phyloP scores from a whole-genome alignment of 2,113 vertebrate species.

The Oreochromis aureus region DNA sequence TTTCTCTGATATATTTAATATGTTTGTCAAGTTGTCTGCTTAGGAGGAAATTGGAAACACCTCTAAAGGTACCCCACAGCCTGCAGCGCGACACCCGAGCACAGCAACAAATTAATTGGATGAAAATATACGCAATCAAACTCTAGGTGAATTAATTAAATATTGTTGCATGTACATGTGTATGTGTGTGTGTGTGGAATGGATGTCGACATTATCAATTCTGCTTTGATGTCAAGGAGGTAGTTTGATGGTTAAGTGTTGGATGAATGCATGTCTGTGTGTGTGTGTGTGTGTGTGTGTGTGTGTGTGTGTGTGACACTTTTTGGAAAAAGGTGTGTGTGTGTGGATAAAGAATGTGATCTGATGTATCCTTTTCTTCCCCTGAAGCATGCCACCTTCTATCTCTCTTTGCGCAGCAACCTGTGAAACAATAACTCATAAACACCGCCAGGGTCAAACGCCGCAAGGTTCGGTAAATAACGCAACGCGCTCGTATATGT shows the following conservation, averaged over 20 bases:
- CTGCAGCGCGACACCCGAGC: slow-evolving; percentile 7
- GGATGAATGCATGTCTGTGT: not conserved
- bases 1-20: slow-evolving; percentile 34
- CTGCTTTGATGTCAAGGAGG: slow-evolving; percentile 48
- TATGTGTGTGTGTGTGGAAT: not conserved
- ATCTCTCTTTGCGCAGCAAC: slow-evolving; percentile 48
- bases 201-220: slow-evolving; percentile 15
- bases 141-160: slow-evolving; percentile 6
- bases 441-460: slow-evolving; percentile 23
- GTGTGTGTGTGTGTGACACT: not conserved
- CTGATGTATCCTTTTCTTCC: not conserved
- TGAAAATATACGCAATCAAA: slow-evolving; percentile 8
- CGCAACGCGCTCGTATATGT: not conserved
- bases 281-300: not conserved
- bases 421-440: slow-evolving; percentile 54
- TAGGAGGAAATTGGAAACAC: slow-evolving; percentile 24
- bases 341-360: not conserved
- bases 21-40: slow-evolving; percentile 29
- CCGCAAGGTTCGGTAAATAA: slow-evolving; percentile 28
- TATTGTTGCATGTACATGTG: not conserved
- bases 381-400: slow-evolving; percentile 32
- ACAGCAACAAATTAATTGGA: slow-evolving; percentile 10
- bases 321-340: not conserved
- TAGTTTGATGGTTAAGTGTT: not conserved
- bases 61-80: slow-evolving; percentile 25